These are phyloP conservation scores for Cephus cinctus DNA, from an alignment of 1,140 invertebrate genomes.

Conservation along the genomic window DNA sequence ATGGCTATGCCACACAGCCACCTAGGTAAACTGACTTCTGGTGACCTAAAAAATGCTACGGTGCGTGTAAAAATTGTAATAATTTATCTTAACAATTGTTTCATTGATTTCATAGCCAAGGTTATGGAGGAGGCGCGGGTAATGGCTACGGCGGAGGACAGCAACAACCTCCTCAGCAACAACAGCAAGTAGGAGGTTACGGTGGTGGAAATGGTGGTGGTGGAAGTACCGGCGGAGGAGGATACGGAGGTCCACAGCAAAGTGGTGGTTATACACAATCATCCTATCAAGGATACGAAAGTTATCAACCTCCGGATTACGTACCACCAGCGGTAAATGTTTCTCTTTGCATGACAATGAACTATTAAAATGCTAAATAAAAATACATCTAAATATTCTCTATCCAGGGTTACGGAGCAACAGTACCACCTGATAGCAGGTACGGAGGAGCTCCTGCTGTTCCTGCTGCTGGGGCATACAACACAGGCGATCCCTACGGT, in stretches of 20 bases:
- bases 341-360: conserved; percentile 10
- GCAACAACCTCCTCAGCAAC: conserved; percentile 33
- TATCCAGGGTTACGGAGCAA: conserved; percentile 45
- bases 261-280: conserved; percentile 48
- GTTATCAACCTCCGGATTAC: conserved; percentile 51
- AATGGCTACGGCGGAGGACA: conserved; percentile 43
- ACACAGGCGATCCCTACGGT: conserved; percentile 47
- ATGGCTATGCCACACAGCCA: conserved; percentile 49
- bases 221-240: conserved; percentile 2
- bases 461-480: conserved; percentile 40
- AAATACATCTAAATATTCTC: no score
- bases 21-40: conserved; percentile 26
- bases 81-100: conserved; percentile 3
- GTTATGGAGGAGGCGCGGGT: conserved; percentile 36
- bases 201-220: conserved; percentile 16
- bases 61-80: no score
- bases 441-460: conserved; percentile 45
- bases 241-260: conserved; percentile 43
- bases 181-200: conserved; percentile 34
- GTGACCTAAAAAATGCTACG: no score
- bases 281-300: conserved; percentile 51
- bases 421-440: conserved; percentile 43
- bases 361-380: no score
- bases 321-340: conserved; percentile 46
- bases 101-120: conserved; percentile 38